These are phyloP conservation scores for Mythimna loreyi DNA, from an alignment of 2,888 invertebrate genomes.

Conservation along the genomic window DNA sequence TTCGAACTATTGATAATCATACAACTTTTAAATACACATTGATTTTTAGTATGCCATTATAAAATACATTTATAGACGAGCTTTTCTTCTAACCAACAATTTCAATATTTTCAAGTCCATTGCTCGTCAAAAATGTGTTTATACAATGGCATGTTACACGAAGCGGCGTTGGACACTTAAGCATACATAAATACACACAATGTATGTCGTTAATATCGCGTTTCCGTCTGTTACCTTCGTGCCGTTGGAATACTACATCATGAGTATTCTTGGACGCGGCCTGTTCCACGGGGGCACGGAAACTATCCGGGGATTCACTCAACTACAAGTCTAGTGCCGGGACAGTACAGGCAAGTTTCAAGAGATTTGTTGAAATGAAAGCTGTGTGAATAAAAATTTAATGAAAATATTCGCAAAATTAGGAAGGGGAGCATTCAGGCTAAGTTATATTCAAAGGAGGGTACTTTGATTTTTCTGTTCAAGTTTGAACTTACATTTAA, in stretches of 20 bases:
- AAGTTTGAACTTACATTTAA: not conserved
- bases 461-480: not conserved
- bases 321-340: constrained; percentile 70
- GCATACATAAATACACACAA: constrained; percentile 64
- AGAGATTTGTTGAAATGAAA: constrained; percentile 38
- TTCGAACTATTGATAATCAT: constrained; percentile 19
- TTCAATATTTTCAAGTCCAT: not conserved
- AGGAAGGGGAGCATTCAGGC: constrained; percentile 26
- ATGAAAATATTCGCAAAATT: constrained; percentile 34
- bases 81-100: not conserved
- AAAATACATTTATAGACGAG: constrained; percentile 28
- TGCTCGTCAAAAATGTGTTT: constrained; percentile 12
- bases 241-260: constrained; percentile 86
- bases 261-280: constrained; percentile 84
- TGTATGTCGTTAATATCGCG: constrained; percentile 59
- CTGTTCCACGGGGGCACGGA: constrained; percentile 65
- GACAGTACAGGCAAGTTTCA: constrained; percentile 52
- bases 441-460: not conserved
- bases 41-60: constrained; percentile 40
- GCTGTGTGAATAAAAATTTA: constrained; percentile 34
- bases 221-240: constrained; percentile 81
- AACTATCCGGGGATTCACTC: constrained; percentile 63
- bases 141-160: constrained; percentile 48
- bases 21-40: constrained; percentile 52
- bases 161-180: constrained; percentile 65